A percentile compares a stretch with the other conserved stretches of the same genome.
Evolutionary conservation across 1,140 invertebrate genomes (phyloP).

Genomic region (Phthorimaea operculella): DNA sequence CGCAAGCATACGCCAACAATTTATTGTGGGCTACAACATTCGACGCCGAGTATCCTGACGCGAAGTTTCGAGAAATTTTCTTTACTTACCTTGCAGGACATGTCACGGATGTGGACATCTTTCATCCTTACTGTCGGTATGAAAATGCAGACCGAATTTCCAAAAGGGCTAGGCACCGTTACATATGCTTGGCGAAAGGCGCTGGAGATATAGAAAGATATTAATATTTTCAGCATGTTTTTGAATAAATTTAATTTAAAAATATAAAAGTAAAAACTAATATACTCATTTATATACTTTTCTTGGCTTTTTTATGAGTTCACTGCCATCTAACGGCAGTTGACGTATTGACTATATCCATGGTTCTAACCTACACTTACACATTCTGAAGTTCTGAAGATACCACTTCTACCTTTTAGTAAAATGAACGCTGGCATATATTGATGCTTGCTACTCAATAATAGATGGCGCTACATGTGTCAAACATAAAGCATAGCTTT

Average conservation of each 20-base stretch:
- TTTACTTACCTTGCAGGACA: slow-evolving; percentile 46
- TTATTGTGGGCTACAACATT: slow-evolving; percentile 52
- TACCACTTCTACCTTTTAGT: no score
- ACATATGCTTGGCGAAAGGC: slow-evolving; percentile 22
- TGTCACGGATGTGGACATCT: slow-evolving; percentile 42
- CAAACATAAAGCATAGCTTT: no score
- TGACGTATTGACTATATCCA: no score
- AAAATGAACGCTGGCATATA: no score
- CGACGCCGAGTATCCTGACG: slow-evolving; percentile 47
- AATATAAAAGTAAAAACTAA: no score
- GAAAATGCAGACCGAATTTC: slow-evolving; percentile 33
- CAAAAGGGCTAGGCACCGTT: slow-evolving; percentile 24
- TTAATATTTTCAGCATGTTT: background rate
- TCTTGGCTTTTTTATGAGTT: no score
- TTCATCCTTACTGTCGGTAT: slow-evolving; percentile 46
- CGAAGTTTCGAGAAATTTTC: slow-evolving; percentile 54
- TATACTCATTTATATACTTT: no score
- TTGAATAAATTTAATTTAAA: background rate
- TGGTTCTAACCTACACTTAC: no score
- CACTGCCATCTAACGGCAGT: no score
- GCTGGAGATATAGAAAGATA: background rate
- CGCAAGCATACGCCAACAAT: slow-evolving; percentile 45
- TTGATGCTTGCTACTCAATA: no score
- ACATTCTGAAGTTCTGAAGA: no score
- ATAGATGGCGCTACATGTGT: no score